phyloP scores from a whole-genome alignment of 1,140 invertebrate genomes.

The Megalonaias nervosa region DNA sequence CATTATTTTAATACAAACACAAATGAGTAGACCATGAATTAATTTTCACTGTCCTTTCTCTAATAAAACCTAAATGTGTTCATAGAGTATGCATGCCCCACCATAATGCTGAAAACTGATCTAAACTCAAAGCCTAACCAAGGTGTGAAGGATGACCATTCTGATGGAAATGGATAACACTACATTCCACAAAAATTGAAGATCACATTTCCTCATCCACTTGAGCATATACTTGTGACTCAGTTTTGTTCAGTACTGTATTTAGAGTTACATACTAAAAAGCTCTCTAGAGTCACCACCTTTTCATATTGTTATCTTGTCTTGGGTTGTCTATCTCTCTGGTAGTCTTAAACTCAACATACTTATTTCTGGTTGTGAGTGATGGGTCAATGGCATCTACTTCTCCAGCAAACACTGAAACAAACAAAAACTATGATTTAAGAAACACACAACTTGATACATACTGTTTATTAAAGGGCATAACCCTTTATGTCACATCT shows the following conservation, averaged over 20 bases:
- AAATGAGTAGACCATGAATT: too few relatives aligned
- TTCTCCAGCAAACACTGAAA: conserved; percentile 68
- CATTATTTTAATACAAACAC: too few relatives aligned
- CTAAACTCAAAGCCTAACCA: too few relatives aligned
- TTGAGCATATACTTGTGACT: not conserved
- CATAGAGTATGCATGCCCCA: too few relatives aligned
- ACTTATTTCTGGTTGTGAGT: conserved; percentile 51
- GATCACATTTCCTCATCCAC: not conserved
- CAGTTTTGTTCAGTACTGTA: not conserved
- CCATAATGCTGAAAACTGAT: too few relatives aligned
- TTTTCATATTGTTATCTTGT: conserved; percentile 74
- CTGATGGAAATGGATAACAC: not conserved
- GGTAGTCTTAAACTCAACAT: conserved; percentile 79
- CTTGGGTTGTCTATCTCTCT: conserved; percentile 72
- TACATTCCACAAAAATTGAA: not conserved
- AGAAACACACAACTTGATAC: too few relatives aligned
- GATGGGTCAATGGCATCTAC: conserved; percentile 58
- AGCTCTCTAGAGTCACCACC: conserved; percentile 47
- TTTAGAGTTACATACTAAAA: not conserved
- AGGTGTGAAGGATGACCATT: not conserved
- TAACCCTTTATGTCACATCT: too few relatives aligned
- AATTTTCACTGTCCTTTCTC: too few relatives aligned
- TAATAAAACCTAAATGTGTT: too few relatives aligned
- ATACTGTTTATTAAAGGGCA: too few relatives aligned
- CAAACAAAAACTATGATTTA: not conserved